A percentile compares a stretch with the other conserved stretches of the same genome.
These are phyloP conservation scores for Mythimna pallens DNA, from an alignment of 2,888 invertebrate genomes.

Conservation along the genomic window DNA sequence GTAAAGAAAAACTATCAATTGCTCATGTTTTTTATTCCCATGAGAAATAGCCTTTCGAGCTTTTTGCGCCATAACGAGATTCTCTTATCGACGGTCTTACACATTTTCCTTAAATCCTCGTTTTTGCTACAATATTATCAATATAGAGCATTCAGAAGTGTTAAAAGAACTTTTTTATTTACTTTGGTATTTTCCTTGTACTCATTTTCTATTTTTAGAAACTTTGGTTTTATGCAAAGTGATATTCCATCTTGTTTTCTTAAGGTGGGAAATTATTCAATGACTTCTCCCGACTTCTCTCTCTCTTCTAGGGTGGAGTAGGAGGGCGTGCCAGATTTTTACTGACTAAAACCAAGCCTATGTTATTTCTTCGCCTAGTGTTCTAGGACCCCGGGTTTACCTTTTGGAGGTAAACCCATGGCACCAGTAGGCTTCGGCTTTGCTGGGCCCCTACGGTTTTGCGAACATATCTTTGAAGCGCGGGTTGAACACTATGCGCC, in stretches of 20 bases:
- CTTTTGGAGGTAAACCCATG: no score
- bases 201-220: neutral
- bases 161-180: conserved; percentile 13
- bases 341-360: no score
- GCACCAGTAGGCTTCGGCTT: no score
- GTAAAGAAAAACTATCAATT: conserved; percentile 49
- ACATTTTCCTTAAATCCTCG: conserved; percentile 49
- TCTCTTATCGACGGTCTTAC: conserved; percentile 54
- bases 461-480: no score
- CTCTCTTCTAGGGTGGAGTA: no score
- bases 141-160: conserved; percentile 1
- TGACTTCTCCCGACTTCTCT: no score
- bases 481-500: no score
- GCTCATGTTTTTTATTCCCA: conserved; percentile 57
- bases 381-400: no score
- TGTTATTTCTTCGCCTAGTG: no score
- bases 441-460: no score
- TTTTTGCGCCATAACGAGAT: conserved; percentile 51
- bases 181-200: neutral
- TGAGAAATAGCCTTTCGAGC: conserved; percentile 52
- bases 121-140: conserved; percentile 43
- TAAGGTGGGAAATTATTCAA: no score
- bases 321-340: no score
- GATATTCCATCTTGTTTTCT: neutral
- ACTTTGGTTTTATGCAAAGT: neutral